These are phyloP conservation scores for Zophobas morio DNA, from an alignment of 1,140 invertebrate genomes.

Conservation along the genomic window DNA sequence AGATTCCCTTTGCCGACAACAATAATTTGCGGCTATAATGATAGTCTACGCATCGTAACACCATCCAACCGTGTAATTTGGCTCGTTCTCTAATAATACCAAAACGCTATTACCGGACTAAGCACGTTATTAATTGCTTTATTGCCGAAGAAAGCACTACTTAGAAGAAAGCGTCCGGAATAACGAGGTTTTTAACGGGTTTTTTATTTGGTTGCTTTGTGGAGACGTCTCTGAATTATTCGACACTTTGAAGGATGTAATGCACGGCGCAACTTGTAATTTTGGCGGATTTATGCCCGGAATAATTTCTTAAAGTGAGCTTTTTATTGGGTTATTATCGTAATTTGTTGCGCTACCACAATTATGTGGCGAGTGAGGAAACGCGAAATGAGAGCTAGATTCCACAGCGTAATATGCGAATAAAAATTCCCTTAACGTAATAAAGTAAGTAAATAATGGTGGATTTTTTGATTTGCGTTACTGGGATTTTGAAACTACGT, in stretches of 20 bases:
- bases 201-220: neutral
- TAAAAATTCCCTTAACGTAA: too few relatives aligned
- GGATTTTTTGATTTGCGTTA: too few relatives aligned
- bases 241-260: constrained; percentile 14
- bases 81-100: neutral
- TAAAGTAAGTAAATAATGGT: too few relatives aligned
- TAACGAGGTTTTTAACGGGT: neutral
- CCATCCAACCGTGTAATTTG: constrained; percentile 7
- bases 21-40: neutral
- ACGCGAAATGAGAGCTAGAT: too few relatives aligned
- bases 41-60: constrained; percentile 11
- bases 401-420: too few relatives aligned
- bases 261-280: constrained; percentile 5
- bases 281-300: constrained; percentile 9
- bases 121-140: constrained; percentile 5
- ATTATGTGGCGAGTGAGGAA: too few relatives aligned
- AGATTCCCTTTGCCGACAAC: neutral
- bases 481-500: too few relatives aligned
- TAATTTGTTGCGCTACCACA: constrained; percentile 10
- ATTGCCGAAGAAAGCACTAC: neutral
- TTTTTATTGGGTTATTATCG: constrained; percentile 5
- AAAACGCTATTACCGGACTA: constrained; percentile 4
- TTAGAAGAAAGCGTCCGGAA: neutral
- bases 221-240: constrained; percentile 4
- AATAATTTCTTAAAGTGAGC: constrained; percentile 12